phyloP scores from a whole-genome alignment of 2,113 vertebrate genomes.

The Brienomyrus longianalis region DNA sequence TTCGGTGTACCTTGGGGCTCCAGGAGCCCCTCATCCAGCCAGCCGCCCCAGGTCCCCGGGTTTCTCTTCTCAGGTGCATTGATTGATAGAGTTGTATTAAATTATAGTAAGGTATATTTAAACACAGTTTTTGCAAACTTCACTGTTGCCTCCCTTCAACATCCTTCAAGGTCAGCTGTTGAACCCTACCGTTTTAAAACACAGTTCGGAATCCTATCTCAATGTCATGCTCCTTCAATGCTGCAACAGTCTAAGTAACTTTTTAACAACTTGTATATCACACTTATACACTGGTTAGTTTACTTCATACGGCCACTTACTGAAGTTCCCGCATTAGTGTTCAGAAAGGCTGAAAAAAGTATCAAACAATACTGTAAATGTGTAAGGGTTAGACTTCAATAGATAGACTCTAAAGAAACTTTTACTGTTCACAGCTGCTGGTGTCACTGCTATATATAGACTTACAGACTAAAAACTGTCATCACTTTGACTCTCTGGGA shows the following conservation, averaged over 20 bases:
- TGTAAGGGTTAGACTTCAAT: background rate
- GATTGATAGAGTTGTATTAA: background rate
- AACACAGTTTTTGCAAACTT: background rate
- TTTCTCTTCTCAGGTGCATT: background rate
- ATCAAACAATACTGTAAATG: background rate
- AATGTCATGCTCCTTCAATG: background rate
- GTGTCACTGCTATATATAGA: slow-evolving; percentile 50
- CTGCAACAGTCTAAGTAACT: background rate
- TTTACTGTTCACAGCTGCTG: slow-evolving; percentile 29
- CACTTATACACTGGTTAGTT: background rate
- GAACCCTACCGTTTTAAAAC: background rate
- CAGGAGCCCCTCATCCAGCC: background rate
- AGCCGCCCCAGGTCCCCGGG: background rate
- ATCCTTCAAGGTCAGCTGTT: background rate
- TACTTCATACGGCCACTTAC: background rate
- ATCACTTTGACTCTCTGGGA: slow-evolving; percentile 26
- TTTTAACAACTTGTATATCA: background rate
- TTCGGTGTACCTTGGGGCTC: background rate
- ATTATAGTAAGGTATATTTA: background rate
- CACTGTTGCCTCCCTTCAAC: background rate
- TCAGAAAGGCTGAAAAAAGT: background rate
- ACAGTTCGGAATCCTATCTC: no score
- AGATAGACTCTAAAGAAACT: background rate
- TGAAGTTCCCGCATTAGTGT: background rate
- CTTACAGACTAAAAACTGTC: background rate